Evolutionary conservation across 2,888 invertebrate genomes (phyloP), one percentile per base, ranked within the genome.

Genomic region (Idaea straminata): DNA sequence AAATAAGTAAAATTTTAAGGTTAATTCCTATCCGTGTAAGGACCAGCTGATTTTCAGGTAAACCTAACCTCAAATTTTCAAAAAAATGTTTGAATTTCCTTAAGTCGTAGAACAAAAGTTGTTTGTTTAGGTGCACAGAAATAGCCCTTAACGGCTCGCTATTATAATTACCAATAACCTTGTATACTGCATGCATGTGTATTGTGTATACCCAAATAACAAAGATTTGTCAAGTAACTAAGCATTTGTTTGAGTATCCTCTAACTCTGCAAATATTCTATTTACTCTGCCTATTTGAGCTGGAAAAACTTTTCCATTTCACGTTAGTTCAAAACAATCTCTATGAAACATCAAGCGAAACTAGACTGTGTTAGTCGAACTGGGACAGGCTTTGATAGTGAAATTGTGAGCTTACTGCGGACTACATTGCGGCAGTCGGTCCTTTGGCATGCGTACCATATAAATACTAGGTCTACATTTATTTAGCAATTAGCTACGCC

Each of bases 301-400:
- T 10, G 7, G 47, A 13, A 7, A 47, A 47, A 47, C 13, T 47
- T 47, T 47, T 47, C 47, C 6, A 4, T 7, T 47, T 25, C 25
- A 4, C 13, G 47, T 47, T 47, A 47, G 10, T 13, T 47, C 47
- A 25, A 25, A 25, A 25, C 25, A 25, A 25, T 25, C 47, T 13
- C 13, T 13, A 47, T 47, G 47, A 47, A 7, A 47, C 47, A 47
- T 47, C 6, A 47, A 59, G 62, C 25, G 59, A 36, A 35, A 38
- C 38, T 35, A 59, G 16, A 16, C 34, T 10, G 16, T 58, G 58
- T 34, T 35, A 36, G 62, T 63, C 66, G 62, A 80, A 77, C 74
- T 78, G 73, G 80, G 77, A 75, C 78, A 68, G 73, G 74, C 83
- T 79, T 78, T 81, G 76, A 79, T 72, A 77, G 79, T 73, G 75